Base-by-base conservation (phyloP, 1,140 invertebrate genomes). In the Venustaconcha ellipsiformis region DNA sequence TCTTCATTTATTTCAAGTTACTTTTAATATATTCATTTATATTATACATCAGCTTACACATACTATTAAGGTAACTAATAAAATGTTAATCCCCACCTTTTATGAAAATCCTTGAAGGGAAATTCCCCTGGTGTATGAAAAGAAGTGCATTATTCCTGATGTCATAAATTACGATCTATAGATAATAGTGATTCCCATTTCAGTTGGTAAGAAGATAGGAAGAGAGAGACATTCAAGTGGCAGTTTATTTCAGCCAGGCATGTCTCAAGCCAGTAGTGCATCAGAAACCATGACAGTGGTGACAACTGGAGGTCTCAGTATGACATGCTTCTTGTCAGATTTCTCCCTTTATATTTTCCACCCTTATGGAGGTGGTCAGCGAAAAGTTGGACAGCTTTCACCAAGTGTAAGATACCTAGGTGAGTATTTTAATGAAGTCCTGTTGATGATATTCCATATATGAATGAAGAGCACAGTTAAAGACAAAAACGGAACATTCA, bases 321-420 rank as follows among this genome's bases (percentile, higher is more conserved):
- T 99, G 0, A 99, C 97, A 0, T 96, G 96, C 6, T 97, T 96
- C 84, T 91, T 99, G 69, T 95, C 96, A 0, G 96, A 99, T 89
- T 99, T 99, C 89, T 98, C 97, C 1, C 94, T 99, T 1, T 98
- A 97, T 89, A 97, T 99, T 78, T 99, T 99, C 91, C 97, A 99
- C 92, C 97, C 97, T 0, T 99, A 98, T 88, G 97, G 97, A 5
- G 88, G 85, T 1, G 83, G 82, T 17, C 84, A 87, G 71, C 83
- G 84, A 48, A 83, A 87, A 20, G 66, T 79, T 23, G 72, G 76
- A 14, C 69, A 76, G 15, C 67, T 76, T 15, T 59, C 76, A 5
- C 80, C 78, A 12, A 48, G 65, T 14, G 67, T 71, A 56, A 80
- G 78, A 23, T 67, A 30, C 37, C 72, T 85, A 55, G 83, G 82